Evolutionary conservation across 2,113 vertebrate genomes (phyloP).

Genomic region (Ceuthmochares aereus): DNA sequence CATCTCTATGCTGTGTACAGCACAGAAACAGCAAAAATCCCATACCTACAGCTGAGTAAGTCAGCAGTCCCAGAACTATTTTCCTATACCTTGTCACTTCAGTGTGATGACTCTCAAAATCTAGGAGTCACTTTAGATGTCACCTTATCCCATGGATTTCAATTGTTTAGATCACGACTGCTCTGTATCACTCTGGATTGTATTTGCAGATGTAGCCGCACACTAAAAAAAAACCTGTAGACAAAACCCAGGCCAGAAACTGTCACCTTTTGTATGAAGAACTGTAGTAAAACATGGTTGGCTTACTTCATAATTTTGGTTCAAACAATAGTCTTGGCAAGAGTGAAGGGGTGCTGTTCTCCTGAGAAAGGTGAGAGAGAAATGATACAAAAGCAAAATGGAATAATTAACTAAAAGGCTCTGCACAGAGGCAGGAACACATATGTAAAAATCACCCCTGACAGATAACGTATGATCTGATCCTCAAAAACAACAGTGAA

Average conservation of each 20-base stretch:
- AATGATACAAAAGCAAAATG: neutral
- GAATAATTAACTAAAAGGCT: neutral
- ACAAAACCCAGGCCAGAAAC: neutral
- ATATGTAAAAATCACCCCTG: neutral
- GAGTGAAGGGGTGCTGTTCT: neutral
- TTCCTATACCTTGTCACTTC: neutral
- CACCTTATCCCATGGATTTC: neutral
- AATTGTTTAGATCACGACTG: neutral
- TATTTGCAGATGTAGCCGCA: neutral
- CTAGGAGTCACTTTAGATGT: neutral
- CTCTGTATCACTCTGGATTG: neutral
- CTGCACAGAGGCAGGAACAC: neutral
- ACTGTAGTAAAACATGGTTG: neutral
- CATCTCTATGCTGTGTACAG: neutral
- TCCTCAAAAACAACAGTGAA: neutral
- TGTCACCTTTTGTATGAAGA: neutral
- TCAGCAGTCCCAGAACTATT: neutral
- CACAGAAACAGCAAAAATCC: neutral
- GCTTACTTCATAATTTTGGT: neutral
- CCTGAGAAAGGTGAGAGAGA: neutral
- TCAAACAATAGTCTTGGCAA: neutral
- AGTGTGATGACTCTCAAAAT: neutral
- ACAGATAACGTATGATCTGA: neutral
- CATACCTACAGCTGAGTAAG: neutral
- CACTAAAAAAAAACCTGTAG: neutral